These are phyloP conservation scores for Trissonchulus latispiculum DNA, from an alignment of 2,888 invertebrate species.

Conservation along the genomic window DNA sequence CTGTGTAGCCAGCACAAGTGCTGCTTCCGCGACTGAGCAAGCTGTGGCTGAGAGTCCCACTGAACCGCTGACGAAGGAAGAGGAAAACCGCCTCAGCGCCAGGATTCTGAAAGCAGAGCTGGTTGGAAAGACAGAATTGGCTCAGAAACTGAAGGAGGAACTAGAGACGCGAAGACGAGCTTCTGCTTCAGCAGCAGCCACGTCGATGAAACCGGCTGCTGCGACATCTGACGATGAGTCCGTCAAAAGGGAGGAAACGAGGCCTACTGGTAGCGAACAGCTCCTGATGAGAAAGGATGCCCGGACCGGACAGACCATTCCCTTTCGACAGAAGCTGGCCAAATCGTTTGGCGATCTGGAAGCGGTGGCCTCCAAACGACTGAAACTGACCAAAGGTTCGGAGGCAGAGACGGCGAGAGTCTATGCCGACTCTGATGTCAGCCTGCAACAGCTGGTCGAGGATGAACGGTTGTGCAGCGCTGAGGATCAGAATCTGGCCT, in stretches of 20 bases:
- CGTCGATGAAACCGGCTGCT: neutral
- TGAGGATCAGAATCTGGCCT: slow-evolving; percentile 55
- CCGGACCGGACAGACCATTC: neutral
- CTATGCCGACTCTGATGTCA: slow-evolving; percentile 27
- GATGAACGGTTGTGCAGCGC: slow-evolving; percentile 66
- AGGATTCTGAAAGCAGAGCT: slow-evolving; percentile 88
- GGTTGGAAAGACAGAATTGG: slow-evolving; percentile 61
- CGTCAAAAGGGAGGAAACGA: too few species aligned
- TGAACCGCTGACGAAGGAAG: slow-evolving; percentile 23
- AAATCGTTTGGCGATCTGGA: neutral
- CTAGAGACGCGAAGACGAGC: neutral
- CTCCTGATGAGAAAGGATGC: neutral
- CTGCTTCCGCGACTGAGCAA: too few species aligned
- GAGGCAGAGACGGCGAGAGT: neutral
- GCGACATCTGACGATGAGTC: neutral
- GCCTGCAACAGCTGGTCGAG: slow-evolving; percentile 45
- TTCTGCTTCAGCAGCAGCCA: neutral
- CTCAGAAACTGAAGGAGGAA: neutral
- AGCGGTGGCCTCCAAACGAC: too few species aligned
- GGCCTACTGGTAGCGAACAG: too few species aligned
- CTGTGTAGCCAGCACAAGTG: neutral
- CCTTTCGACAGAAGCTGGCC: neutral
- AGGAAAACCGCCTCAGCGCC: slow-evolving; percentile 69
- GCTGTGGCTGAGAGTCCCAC: too few species aligned
- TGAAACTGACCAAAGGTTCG: too few species aligned